These are phyloP conservation scores for Tiliacea citrago DNA, from an alignment of 2,888 invertebrate genomes.

Conservation along the genomic window DNA sequence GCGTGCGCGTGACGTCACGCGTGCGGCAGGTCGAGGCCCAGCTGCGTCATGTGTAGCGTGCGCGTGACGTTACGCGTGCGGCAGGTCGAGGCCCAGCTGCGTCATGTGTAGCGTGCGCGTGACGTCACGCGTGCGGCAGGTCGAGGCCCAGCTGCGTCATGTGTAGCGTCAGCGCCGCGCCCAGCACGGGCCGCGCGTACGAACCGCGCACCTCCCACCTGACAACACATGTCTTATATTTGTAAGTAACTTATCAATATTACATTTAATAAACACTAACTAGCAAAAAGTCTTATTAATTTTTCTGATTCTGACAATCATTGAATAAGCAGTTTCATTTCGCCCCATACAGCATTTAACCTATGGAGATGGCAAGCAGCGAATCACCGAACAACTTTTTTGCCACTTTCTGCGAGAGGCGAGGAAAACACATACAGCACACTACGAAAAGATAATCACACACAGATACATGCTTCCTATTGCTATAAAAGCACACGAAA, in stretches of 20 bases:
- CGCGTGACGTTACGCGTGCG: background rate
- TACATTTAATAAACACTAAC: background rate
- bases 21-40: constrained; percentile 66
- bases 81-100: constrained; percentile 65
- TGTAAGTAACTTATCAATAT: background rate
- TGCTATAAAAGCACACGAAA: too few relatives aligned
- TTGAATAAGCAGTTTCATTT: background rate
- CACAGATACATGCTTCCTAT: too few relatives aligned
- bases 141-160: constrained; percentile 70
- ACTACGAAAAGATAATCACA: too few relatives aligned
- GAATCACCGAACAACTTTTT: too few relatives aligned
- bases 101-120: constrained; percentile 69
- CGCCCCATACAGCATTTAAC: too few relatives aligned
- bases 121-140: constrained; percentile 65
- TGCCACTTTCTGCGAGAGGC: too few relatives aligned
- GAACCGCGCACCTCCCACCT: constrained; percentile 75
- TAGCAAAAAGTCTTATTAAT: too few relatives aligned
- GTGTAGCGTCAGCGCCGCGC: constrained; percentile 76
- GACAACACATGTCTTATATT: background rate
- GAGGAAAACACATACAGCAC: too few relatives aligned
- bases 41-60: constrained; percentile 72
- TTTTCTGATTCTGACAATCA: background rate
- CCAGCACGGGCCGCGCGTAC: constrained; percentile 75
- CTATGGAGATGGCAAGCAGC: too few relatives aligned
- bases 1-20: constrained; percentile 67